A percentile compares a stretch with the other conserved stretches of the same genome.
These are phyloP conservation scores for Melipona beecheii DNA, from an alignment of 2,888 invertebrate genomes.

Conservation along the genomic window DNA sequence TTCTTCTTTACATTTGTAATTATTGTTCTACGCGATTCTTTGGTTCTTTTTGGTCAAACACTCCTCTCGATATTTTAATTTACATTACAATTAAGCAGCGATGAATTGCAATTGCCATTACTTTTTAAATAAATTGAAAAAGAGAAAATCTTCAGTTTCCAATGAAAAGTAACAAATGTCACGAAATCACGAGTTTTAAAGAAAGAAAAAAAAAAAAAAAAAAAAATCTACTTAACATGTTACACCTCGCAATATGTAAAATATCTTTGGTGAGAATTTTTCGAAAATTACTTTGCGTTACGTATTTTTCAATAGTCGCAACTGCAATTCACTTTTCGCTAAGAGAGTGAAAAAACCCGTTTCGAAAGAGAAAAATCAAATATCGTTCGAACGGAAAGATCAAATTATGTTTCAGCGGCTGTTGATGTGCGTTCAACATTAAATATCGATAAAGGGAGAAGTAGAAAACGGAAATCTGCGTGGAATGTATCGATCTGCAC, in stretches of 20 bases:
- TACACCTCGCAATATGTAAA: not conserved
- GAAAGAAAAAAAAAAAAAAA: too few species aligned
- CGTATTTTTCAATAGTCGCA: not conserved
- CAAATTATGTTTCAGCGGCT: not conserved
- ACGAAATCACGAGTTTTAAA: not conserved
- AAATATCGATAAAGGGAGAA: constrained; percentile 4
- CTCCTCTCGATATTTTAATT: constrained; percentile 22
- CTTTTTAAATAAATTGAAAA: not conserved
- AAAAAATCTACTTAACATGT: not conserved
- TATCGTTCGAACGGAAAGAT: not conserved
- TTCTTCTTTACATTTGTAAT: constrained; percentile 30
- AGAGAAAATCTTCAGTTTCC: not conserved
- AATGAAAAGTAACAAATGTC: not conserved
- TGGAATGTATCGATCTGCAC: constrained; percentile 51
- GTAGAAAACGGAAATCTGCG: constrained; percentile 24
- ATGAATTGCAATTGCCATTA: constrained; percentile 37
- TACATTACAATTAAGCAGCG: constrained; percentile 32
- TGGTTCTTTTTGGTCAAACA: constrained; percentile 60
- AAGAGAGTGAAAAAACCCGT: constrained; percentile 4
- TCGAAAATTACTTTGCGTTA: not conserved
- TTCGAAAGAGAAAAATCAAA: not conserved
- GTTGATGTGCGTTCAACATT: constrained; percentile 2
- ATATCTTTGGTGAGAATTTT: not conserved
- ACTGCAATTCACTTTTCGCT: constrained; percentile 10
- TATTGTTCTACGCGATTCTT: constrained; percentile 56